Percentiles rank a stretch among this genome's conserved stretches.
Evolutionary conservation across 2,888 invertebrate genomes (phyloP).

Genomic region (Nymphalis urticae): DNA sequence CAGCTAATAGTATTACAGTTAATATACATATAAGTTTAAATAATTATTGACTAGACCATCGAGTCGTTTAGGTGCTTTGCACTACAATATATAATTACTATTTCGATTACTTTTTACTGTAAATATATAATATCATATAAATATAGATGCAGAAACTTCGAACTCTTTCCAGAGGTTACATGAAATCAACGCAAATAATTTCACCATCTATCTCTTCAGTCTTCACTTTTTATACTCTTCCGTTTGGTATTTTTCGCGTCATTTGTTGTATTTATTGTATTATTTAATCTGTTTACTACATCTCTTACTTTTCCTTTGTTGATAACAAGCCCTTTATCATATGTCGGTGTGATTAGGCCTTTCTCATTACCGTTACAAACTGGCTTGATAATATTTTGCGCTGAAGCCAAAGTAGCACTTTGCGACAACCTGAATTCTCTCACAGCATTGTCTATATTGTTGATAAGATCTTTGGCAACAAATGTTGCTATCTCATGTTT

Average conservation of each 20-base stretch:
- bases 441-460: slow-evolving; percentile 72
- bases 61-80: slow-evolving; percentile 42
- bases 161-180: slow-evolving; percentile 3
- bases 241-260: slow-evolving; percentile 33
- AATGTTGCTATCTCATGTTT: slow-evolving; percentile 76
- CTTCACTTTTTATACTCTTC: slow-evolving; percentile 34
- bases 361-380: slow-evolving; percentile 61
- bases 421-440: slow-evolving; percentile 71
- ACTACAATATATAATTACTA: slow-evolving; percentile 35
- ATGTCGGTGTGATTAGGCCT: slow-evolving; percentile 68
- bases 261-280: slow-evolving; percentile 48
- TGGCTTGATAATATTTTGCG: slow-evolving; percentile 42
- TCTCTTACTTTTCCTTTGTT: slow-evolving; percentile 77
- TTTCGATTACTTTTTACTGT: slow-evolving; percentile 14
- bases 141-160: slow-evolving; percentile 17
- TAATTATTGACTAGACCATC: slow-evolving; percentile 38
- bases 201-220: slow-evolving; percentile 26
- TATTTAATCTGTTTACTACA: slow-evolving; percentile 75
- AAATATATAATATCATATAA: slow-evolving; percentile 18
- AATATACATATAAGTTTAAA: slow-evolving; percentile 16
- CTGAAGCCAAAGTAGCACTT: slow-evolving; percentile 59
- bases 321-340: slow-evolving; percentile 72
- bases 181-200: slow-evolving; percentile 4
- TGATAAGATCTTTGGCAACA: slow-evolving; percentile 73
- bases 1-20: slow-evolving; percentile 27